A percentile compares a stretch with the other conserved stretches of the same genome.
phyloP scores from a whole-genome alignment of 1,140 invertebrate species.

The Drosophila oshimai region DNA sequence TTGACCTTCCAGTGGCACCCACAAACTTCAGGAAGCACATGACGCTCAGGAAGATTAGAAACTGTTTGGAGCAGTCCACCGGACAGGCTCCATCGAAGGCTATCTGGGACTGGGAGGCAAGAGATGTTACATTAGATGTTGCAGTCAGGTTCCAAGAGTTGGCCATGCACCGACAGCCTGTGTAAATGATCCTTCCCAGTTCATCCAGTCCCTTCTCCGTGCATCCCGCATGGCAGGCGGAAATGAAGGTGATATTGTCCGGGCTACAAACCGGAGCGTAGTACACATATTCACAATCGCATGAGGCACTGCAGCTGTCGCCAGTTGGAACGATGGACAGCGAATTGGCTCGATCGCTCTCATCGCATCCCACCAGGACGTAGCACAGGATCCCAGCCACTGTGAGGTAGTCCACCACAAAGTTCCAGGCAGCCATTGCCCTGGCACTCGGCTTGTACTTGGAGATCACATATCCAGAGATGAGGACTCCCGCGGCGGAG shows the following conservation, averaged over 20 bases:
- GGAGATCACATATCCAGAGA: slow-evolving; percentile 87
- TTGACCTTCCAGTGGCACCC: slow-evolving; percentile 86
- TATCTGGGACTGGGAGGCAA: slow-evolving; percentile 2
- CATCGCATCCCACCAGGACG: slow-evolving; percentile 87
- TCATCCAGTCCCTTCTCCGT: slow-evolving; percentile 51
- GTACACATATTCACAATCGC: slow-evolving; percentile 87
- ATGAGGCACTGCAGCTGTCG: slow-evolving; percentile 85
- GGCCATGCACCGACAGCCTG: slow-evolving; percentile 42
- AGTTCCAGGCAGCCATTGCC: slow-evolving; percentile 88
- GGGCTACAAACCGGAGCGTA: slow-evolving; percentile 87
- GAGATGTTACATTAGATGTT: not conserved
- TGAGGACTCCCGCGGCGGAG: slow-evolving; percentile 87
- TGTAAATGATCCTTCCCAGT: slow-evolving; percentile 72
- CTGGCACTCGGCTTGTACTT: slow-evolving; percentile 88
- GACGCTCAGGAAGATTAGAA: slow-evolving; percentile 86
- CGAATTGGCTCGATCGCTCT: slow-evolving; percentile 62
- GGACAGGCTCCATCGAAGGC: slow-evolving; percentile 85
- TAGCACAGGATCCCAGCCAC: slow-evolving; percentile 86
- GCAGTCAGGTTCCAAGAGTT: not conserved
- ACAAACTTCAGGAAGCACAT: slow-evolving; percentile 87
- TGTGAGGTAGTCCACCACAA: slow-evolving; percentile 86
- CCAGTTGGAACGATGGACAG: slow-evolving; percentile 10
- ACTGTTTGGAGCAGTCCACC: slow-evolving; percentile 86
- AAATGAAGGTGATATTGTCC: slow-evolving; percentile 86
- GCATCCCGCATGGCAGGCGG: slow-evolving; percentile 89